A percentile compares a stretch with the other conserved stretches of the same genome.
phyloP scores from a whole-genome alignment of 2,113 vertebrate genomes.

The Onychorhynchus coronatus region DNA sequence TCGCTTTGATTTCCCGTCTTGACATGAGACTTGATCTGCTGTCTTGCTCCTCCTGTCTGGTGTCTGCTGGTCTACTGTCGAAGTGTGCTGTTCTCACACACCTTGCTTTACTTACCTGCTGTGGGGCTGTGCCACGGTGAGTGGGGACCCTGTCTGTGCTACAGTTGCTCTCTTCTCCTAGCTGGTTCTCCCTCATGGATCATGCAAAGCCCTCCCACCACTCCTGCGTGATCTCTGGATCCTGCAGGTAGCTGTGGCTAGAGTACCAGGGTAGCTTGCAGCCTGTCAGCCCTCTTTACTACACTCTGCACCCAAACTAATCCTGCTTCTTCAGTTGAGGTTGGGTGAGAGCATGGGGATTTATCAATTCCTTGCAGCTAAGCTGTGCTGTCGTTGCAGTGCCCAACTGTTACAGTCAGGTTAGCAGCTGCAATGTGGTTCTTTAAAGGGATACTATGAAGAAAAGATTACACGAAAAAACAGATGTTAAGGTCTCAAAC shows the following conservation, averaged over 20 bases:
- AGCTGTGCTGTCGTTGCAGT: neutral
- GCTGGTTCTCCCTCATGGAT: neutral
- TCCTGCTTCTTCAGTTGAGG: neutral
- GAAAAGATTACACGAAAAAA: no score
- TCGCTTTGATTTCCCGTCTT: neutral
- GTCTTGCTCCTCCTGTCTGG: neutral
- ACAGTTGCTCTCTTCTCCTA: neutral
- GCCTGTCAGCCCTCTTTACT: neutral
- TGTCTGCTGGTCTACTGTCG: neutral
- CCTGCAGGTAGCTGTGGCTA: neutral
- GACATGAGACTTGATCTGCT: neutral
- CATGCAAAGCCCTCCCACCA: neutral
- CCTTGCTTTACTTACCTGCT: neutral
- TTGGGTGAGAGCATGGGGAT: neutral
- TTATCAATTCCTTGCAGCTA: neutral
- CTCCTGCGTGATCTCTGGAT: neutral
- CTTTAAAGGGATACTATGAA: no score
- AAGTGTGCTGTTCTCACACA: accelerated
- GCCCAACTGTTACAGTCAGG: no score
- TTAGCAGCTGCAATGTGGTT: no score
- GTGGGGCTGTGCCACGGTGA: neutral
- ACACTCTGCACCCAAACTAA: neutral
- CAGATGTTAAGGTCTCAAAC: no score
- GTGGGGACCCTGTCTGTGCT: neutral
- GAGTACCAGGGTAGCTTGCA: neutral